Evolutionary conservation across 2,888 invertebrate species (phyloP), one percentile per base, ranked within the genome.

Genomic region (Trachelus stipa): DNA sequence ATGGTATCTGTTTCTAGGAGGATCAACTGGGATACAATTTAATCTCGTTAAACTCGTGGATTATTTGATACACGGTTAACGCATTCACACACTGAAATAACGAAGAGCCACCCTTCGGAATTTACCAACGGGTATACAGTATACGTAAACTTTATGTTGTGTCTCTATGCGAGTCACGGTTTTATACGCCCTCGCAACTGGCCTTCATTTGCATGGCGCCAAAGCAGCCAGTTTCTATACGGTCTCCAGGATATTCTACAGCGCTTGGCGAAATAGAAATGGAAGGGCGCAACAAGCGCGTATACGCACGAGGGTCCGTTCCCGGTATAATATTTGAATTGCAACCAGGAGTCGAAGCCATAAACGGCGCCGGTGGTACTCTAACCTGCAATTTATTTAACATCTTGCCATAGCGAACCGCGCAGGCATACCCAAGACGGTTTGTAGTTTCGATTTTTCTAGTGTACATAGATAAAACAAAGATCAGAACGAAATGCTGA

Each of bases 171-270:
- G 56, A 56, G 56, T 15, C 56, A 56, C 56, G 56, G 56, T 23
- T 56, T 56, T 56, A 12, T 1, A 74, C 74, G 74, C 74, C 74
- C 74, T 74, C 74, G 74, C 35, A 37, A 74, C 74, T 34, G 74
- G 74, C 34, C 23, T 31, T 34, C 74, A 74, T 74, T 74, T 74
- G 74, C 74, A 74, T 74, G 35, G 33, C 74, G 74, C 74, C 74
- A 37, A 71, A 71, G 71, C 33, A 71, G 33, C 34, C 12, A 31
- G 71, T 71, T 71, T 56, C 56, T 56, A 56, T 9, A 56, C 56
- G 56, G 23, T 56, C 56, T 56, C 23, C 23, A 23, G 56, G 56
- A 56, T 23, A 23, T 23, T 56, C 9, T 56, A 40, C 15, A 4
- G 23, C 56, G 23, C 56, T 56, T 23, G 23, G 23, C 56, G 23